Conservation (phyloP, 2,113 vertebrate genomes). For the Pyxicephalus adspersus region DNA sequence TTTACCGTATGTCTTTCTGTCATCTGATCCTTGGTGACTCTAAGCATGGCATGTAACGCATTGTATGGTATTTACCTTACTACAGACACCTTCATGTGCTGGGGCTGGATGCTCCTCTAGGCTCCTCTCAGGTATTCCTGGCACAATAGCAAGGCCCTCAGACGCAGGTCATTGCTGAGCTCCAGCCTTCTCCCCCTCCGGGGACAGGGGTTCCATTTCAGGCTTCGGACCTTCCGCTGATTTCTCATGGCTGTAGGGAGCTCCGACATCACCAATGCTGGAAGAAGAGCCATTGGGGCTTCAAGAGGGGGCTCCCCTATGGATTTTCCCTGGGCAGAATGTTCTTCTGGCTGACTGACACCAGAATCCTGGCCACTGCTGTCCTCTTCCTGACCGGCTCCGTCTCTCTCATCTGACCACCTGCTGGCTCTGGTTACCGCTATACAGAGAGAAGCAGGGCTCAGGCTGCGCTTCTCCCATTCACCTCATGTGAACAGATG, state of each 20-base stretch:
- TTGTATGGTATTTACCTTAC: too few species aligned
- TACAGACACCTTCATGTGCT: constrained; percentile 44
- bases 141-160: constrained; percentile 14
- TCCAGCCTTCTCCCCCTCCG: constrained; percentile 19
- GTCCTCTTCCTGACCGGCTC: background rate
- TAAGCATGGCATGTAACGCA: too few species aligned
- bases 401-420: background rate
- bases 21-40: too few species aligned
- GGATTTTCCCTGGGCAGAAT: background rate
- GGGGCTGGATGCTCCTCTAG: constrained; percentile 29
- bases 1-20: too few species aligned
- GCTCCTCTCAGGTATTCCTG: constrained; percentile 38
- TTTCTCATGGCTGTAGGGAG: too few species aligned
- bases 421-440: too few species aligned
- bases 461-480: too few species aligned
- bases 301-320: background rate
- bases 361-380: background rate
- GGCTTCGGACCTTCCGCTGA: background rate
- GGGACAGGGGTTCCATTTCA: background rate
- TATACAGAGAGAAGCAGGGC: too few species aligned
- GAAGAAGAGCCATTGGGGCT: background rate
- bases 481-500: background rate
- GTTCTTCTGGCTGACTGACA: background rate
- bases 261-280: too few species aligned
- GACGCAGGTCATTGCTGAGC: background rate